Evolutionary conservation across 1,140 invertebrate species (phyloP).

Genomic region (Procambarus clarkii): DNA sequence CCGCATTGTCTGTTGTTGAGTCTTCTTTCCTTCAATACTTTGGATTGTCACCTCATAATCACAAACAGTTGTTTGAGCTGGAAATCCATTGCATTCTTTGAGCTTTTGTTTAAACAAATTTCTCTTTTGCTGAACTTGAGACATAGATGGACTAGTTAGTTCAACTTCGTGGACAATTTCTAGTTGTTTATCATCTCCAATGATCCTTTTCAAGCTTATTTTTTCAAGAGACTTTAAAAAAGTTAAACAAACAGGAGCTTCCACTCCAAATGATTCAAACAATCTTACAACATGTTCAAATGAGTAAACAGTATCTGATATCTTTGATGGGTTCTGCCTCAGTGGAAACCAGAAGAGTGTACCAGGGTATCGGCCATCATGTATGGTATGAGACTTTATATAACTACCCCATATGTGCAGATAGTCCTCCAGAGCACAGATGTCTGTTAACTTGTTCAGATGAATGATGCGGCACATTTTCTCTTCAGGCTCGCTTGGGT

Average conservation of each 20-base stretch:
- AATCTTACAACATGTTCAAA: neutral
- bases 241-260: constrained; percentile 23
- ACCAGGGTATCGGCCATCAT: neutral
- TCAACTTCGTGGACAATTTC: neutral
- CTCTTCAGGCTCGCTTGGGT: constrained; percentile 34
- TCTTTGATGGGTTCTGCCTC: constrained; percentile 22
- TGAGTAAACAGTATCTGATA: constrained; percentile 39
- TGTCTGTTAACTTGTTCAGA: neutral
- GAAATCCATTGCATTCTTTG: constrained; percentile 24
- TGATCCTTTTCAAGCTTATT: neutral
- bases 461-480: constrained; percentile 32
- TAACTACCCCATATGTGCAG: neutral
- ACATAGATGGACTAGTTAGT: neutral
- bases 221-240: constrained; percentile 42
- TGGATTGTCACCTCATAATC: constrained; percentile 14
- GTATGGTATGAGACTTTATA: constrained; percentile 9
- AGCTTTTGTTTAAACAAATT: neutral
- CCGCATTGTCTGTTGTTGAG: neutral
- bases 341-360: constrained; percentile 56
- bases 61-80: neutral
- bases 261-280: constrained; percentile 29
- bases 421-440: neutral
- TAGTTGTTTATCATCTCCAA: neutral
- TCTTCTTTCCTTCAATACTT: neutral
- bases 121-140: neutral